Base-by-base conservation (phyloP, 1,140 invertebrate genomes). In the Dufourea novaeangliae region DNA sequence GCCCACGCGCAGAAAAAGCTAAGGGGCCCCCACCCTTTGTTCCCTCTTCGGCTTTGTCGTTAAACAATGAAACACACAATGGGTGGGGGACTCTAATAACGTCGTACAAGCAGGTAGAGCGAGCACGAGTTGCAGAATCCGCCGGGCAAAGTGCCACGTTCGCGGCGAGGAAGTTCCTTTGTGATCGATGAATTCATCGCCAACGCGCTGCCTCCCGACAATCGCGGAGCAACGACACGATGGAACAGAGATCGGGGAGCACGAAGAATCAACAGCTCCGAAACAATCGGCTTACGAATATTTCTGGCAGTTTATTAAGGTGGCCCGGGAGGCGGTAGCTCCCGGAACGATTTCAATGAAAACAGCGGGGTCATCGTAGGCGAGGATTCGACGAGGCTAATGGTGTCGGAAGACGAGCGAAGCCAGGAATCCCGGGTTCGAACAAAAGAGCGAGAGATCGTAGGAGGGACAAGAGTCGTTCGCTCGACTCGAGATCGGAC, bases 61-160 rank as follows among this genome's bases (percentile, higher is more conserved):
- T 86, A 80, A 80, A 86, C 84, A 86, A 86, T 86, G 84, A 80
- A 82, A 83, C 54, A 54, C 59, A 50, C 20, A 50, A 22, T 41
- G 22, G 39, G 17, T 41, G 34, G 50, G 34, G 8, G 32, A 78
- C 56, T 83, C 78, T 78, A 85, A 85, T 85, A 85, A 85, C 70
- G 54, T 52, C 44, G 70, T 75, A 74, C 44, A 50, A 68, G 68
- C 76, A 64, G 69, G 52, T 70, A 70, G 68, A 59, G 32, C 50
- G 57, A 44, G 25, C 61, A n/a, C 62, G 27, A 3, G 39, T 79
- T 46, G 69, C 54, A 7, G 25, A 34, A 41, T 79, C 41, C n/a
- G 54, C 39, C 34, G 62, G 50, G 29, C 50, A 41, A 52, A 61
- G 62, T 34, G 63, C 69, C 29, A n/a, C 70, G n/a, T 29, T 50